Conservation (phyloP, 2,113 vertebrate genomes). For the Tylochromis polylepis region DNA sequence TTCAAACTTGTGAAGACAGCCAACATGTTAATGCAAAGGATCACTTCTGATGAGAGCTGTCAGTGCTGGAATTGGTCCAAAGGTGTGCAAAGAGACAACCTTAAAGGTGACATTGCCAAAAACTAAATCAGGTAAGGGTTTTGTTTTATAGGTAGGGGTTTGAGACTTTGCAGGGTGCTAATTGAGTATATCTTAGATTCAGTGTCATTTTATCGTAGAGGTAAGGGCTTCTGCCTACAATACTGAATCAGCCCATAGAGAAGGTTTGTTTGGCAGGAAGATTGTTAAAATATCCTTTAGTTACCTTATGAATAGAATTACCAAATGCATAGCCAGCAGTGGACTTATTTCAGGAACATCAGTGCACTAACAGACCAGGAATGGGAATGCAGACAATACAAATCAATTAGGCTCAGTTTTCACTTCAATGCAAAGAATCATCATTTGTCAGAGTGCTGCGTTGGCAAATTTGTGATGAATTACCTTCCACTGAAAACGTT, state of each 20-base stretch:
- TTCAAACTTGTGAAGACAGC: no score
- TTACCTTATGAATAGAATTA: neutral
- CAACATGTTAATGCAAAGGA: neutral
- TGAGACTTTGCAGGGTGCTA: neutral
- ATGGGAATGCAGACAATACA: neutral
- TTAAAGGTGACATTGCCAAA: neutral
- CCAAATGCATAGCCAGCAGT: neutral
- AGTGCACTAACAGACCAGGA: neutral
- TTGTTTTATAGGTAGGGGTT: neutral
- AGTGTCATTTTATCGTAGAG: neutral
- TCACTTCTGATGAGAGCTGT: neutral
- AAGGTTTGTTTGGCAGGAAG: neutral
- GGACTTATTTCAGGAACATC: neutral
- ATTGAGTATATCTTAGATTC: neutral
- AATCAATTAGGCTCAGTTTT: neutral
- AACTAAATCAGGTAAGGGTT: fast-evolving
- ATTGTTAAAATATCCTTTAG: neutral
- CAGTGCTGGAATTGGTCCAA: neutral
- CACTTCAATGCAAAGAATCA: neutral
- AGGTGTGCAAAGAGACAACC: neutral
- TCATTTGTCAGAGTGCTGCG: neutral
- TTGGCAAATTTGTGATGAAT: neutral
- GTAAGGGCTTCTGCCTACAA: neutral
- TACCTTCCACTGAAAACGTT: neutral
- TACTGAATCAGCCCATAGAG: neutral